Conservation (phyloP, 2,113 vertebrate genomes). For the Sinocyclocheilus maitianheensis region DNA sequence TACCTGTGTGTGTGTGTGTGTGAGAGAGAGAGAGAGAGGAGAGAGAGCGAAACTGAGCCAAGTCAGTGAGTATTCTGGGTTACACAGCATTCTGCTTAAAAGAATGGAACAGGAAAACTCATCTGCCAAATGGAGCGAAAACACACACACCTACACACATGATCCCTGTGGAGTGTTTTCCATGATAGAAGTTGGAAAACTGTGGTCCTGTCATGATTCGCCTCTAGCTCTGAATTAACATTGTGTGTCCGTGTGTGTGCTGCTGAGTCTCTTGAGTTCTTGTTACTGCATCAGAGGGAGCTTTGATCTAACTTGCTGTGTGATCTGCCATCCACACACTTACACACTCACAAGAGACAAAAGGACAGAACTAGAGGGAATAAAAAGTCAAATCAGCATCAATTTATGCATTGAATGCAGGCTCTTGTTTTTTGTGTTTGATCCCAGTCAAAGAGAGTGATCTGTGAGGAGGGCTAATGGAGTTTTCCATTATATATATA, state of each 20-base stretch:
- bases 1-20: not conserved
- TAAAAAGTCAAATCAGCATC: not conserved
- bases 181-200: slow-evolving; percentile 37
- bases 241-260: slow-evolving; percentile 7
- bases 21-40: not conserved
- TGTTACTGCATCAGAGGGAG: slow-evolving; percentile 22
- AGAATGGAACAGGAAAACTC: slow-evolving; percentile 42
- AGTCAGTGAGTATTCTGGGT: slow-evolving; percentile 17
- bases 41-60: slow-evolving; percentile 14
- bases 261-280: not conserved
- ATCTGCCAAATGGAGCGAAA: slow-evolving; percentile 47
- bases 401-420: slow-evolving; percentile 9
- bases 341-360: slow-evolving; percentile 9
- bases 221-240: not conserved
- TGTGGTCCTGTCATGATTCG: not conserved
- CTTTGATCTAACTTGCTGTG: slow-evolving; percentile 33
- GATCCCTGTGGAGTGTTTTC: slow-evolving; percentile 16
- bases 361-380: slow-evolving; percentile 6
- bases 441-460: not conserved
- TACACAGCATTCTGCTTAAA: slow-evolving; percentile 52
- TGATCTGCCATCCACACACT: slow-evolving; percentile 19
- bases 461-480: not conserved
- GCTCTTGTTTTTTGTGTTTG: not conserved
- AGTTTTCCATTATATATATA: not conserved
- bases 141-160: slow-evolving; percentile 27